Evolutionary conservation across 1,140 invertebrate species (phyloP).

Genomic region (Drosophila obscura): DNA sequence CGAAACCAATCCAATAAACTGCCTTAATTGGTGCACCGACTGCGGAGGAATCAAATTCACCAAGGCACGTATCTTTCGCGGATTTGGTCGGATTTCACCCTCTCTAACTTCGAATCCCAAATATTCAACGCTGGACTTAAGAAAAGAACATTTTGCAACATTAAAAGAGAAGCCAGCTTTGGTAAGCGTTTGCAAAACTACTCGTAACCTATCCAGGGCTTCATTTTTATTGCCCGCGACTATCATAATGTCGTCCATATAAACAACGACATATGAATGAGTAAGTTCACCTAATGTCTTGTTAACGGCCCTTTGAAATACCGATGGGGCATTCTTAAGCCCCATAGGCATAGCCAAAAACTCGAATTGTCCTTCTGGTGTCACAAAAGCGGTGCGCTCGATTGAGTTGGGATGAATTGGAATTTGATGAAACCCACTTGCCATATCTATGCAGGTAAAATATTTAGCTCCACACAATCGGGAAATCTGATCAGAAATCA

Average conservation of each 20-base stretch:
- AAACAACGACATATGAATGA: not conserved
- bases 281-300: not conserved
- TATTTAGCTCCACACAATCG: constrained; percentile 1
- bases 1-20: not conserved
- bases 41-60: not conserved
- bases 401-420: constrained; percentile 4
- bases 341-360: constrained; percentile 1
- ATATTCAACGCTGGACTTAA: too few relatives aligned
- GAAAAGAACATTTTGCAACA: not conserved
- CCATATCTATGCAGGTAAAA: constrained; percentile 11
- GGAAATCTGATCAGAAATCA: constrained; percentile 3
- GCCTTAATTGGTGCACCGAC: not conserved
- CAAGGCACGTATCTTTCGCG: not conserved
- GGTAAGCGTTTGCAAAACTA: not conserved
- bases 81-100: not conserved
- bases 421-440: constrained; percentile 10
- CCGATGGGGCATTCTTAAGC: not conserved
- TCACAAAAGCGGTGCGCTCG: constrained; percentile 8
- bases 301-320: not conserved
- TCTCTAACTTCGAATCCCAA: too few relatives aligned
- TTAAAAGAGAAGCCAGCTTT: not conserved
- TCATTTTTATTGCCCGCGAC: not conserved
- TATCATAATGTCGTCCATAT: not conserved
- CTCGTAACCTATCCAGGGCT: not conserved
- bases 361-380: constrained; percentile 6